Evolutionary conservation across 2,888 invertebrate genomes (phyloP), one percentile per base, ranked within the genome.

Genomic region (Chouioia cunea): DNA sequence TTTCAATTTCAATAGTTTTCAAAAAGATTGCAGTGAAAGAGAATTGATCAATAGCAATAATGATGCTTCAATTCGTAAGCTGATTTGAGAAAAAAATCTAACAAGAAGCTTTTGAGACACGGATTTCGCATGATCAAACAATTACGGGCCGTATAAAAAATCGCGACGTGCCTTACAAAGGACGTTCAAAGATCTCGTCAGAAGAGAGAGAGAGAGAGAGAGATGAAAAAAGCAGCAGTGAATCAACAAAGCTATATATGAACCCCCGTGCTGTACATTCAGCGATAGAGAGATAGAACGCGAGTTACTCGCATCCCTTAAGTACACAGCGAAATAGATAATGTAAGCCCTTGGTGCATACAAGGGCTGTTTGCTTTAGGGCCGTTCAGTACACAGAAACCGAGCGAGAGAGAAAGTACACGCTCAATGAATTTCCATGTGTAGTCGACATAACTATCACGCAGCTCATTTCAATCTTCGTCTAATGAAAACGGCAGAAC

Each of bases 321-420:
- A 78, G 79, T 76, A 80, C 79, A 82, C 80, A 78, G 52, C 75
- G 79, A 80, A 81, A 79, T 77, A 80, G 80, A 82, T 81, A 80
- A 82, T 82, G 79, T 79, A 78, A 81, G 82, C 80, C 77, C 74
- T 75, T 74, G 75, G 78, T 20, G 43, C 16, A 20, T 73, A 75
- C 70, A 75, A 76, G 79, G 78, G 77, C 78, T 82, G 80, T 83
- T 83, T 83, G 76, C 82, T 75, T 77, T 78, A 71, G 79, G 78
- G 69, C 50, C 57, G 47, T 81, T 81, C 81, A 79, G 82, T 78
- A 78, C 79, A 78, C 75, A 4, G 15, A 20, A 14, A n/a, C 20
- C 46, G 10, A 20, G 3, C 6, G 27, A 27, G 3, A 27, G 27
- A 10, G 36, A 36, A 36, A 36, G 6, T 36, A 12, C 36, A 36